These are phyloP conservation scores for Psittacula derbiana DNA, from an alignment of 2,797 vertebrate genomes.

Conservation along the genomic window DNA sequence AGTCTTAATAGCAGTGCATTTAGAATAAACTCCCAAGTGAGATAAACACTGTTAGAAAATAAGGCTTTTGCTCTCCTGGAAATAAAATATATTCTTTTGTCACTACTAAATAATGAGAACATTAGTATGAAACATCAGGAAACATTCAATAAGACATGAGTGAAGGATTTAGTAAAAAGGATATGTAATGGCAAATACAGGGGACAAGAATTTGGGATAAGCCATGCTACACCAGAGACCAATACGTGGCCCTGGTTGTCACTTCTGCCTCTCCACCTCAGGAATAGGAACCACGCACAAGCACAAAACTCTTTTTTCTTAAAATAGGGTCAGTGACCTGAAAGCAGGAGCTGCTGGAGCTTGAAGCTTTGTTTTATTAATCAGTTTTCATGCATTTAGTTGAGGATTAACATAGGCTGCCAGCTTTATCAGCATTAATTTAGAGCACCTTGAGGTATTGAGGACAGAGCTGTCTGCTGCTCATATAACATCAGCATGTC, in stretches of 20 bases:
- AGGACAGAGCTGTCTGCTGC: constrained; percentile 29
- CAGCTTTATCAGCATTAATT: constrained; percentile 52
- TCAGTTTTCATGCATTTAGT: constrained; percentile 42
- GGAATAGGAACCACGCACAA: not conserved
- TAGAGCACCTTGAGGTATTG: constrained; percentile 41
- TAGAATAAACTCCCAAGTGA: constrained; percentile 45
- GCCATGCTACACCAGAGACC: not conserved
- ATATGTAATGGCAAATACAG: not conserved
- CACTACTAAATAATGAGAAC: constrained; percentile 46
- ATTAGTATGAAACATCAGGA: constrained; percentile 35
- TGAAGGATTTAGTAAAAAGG: not conserved
- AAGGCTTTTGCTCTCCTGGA: constrained; percentile 55
- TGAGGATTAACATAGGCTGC: constrained; percentile 44
- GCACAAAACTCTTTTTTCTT: constrained; percentile 5
- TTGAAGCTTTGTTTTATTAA: constrained; percentile 65
- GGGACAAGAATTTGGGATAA: not conserved
- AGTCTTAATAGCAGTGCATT: constrained; percentile 5
- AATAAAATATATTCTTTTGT: constrained; percentile 56
- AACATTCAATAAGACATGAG: not conserved
- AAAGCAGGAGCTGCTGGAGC: not conserved
- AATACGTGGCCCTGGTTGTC: not conserved
- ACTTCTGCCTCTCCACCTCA: not conserved
- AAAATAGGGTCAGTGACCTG: constrained; percentile 37
- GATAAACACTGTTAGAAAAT: constrained; percentile 28
- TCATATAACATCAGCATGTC: not conserved